Base-by-base conservation (phyloP, 2,797 vertebrate genomes). In the Coregonus ussuriensis region DNA sequence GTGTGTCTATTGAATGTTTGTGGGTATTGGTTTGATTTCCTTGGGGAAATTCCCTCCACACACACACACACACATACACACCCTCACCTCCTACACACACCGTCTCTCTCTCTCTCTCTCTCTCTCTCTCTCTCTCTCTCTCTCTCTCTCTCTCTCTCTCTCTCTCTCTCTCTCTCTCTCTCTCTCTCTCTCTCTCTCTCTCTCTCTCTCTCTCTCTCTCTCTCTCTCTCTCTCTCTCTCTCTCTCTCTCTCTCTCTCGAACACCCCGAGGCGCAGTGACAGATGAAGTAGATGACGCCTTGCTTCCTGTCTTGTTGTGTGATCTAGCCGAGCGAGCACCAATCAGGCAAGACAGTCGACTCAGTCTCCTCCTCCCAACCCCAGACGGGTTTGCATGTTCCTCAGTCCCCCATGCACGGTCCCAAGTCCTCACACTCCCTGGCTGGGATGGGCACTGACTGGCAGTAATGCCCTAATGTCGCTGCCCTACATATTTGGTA, bases 401-500 rank as follows among this genome's bases (percentile, higher is more conserved):
- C 37, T 37, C 47, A 66, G 63, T 66, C 53, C 47, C 81, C 84
- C 31, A 3, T 33, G 3, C 31, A 33, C 31, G 31, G 1, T 33
- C 31, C 31, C 31, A 1, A 33, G 31, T 33, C 31, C 31, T 3
- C 31, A 33, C 31, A 33, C 31, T 33, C 31, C 9, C 7, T 47
- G 41, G 41, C 41, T 47, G 41, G 41, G 86, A 85, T 70, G 79
- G 79, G 77, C 90, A 78, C 85, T 93, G 93, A 93, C 89, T 89
- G 90, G 88, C 92, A 93, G 90, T 94, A 93, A 94, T 92, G 85
- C 81, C 90, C 91, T 92, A 93, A 93, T 93, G 88, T 92, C 65
- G 80, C 88, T 93, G 93, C 88, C 92, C 93, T 93, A 93, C 89
- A 92, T 94, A 89, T 86, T 89, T 82, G 77, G 80, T 83, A 74